Base-by-base conservation (phyloP, 92 coral and sea anemone species). In the Heliopora coerulea region DNA sequence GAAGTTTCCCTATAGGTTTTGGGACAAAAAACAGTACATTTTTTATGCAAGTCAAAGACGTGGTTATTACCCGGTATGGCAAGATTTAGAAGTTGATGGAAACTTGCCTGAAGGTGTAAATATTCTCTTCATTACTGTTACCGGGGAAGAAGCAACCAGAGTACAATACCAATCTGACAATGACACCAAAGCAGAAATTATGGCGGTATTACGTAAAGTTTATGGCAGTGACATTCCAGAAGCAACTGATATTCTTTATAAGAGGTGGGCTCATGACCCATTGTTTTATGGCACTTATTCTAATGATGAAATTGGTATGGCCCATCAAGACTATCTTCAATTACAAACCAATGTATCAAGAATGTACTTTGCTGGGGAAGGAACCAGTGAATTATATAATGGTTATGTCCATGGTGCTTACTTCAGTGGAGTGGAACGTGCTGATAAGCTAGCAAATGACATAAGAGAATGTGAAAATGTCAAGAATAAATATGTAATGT, bases 361-460 rank as follows among this genome's bases (percentile, higher is more conserved):
- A 6, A 40, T 91, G 44, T 91, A 79, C 63, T 91, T 87, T 52
- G 72, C 92, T 32, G 97, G 97, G 1, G 97, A 91, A 25, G 97
- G 92, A 15, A 91, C 92, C 1, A 80, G 85, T 69, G 97, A 91
- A 75, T 65, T 85, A 76, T 91, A 91, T 58, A 83, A 88, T 67
- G 97, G 97, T 3, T 88, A 75, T 28, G 86, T 91, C 8, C 97
- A 91, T 37, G 97, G 97, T 0, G 97, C 84, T 0, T 91, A 91
- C 54, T 37, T 85, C 15, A 73, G 87, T 15, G 97, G 97, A 3
- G 74, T 79, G 3, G 68, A 76, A 4, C 74, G 88, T 3, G 96
- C 88, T 0, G 29, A 64, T 23, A 83, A 84, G 21, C 85, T 90
- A 20, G 74, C 86, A 18, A 14, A 72, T 3, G 67, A 78, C 32